Evolutionary conservation across 2,113 vertebrate species (phyloP).

Genomic region (Diphyllodes magnificus): DNA sequence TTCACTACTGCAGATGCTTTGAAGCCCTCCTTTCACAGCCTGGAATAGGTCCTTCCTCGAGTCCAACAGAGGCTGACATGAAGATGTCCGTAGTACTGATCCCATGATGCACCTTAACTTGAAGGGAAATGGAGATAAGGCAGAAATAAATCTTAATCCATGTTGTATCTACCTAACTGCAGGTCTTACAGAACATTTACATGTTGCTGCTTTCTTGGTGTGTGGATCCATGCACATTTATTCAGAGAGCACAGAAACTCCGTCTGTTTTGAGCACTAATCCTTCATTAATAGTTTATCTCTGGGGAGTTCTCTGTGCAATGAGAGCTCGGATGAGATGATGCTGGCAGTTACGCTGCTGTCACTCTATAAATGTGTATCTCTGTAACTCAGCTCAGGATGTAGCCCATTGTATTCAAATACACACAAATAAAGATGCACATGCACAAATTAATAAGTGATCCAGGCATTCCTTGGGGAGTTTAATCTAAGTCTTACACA

Average conservation of each 20-base stretch:
- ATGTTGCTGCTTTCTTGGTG: neutral
- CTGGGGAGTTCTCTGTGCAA: neutral
- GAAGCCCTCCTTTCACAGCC: neutral
- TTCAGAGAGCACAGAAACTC: neutral
- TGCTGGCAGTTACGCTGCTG: neutral
- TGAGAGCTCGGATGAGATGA: neutral
- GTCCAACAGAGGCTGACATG: neutral
- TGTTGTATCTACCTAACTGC: neutral
- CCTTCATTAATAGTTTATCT: neutral
- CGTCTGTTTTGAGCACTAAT: neutral
- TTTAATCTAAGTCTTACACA: neutral
- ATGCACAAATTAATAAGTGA: neutral
- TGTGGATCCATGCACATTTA: neutral
- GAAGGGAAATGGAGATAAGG: neutral
- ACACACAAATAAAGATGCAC: neutral
- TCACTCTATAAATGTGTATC: neutral
- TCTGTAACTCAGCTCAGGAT: neutral
- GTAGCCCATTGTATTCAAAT: neutral
- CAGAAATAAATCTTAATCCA: neutral
- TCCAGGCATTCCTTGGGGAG: neutral
- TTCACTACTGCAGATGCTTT: neutral
- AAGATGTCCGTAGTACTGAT: neutral
- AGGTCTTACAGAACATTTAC: neutral
- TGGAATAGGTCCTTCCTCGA: neutral
- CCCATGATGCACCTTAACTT: neutral